Conservation (phyloP, 2,888 invertebrate species). For the Trachelus tabidus region DNA sequence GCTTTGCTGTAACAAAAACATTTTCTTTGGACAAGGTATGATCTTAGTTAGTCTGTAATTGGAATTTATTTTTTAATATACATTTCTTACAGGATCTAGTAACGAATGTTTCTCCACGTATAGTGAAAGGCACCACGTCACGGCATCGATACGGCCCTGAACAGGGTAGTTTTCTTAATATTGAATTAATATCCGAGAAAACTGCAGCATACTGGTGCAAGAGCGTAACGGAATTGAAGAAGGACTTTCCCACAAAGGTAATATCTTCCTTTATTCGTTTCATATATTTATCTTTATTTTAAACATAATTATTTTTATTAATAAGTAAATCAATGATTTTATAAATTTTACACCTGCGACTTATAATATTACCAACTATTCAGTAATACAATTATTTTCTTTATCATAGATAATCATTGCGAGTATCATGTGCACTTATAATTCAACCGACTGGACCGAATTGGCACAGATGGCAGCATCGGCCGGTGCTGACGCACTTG, state of each 20-base stretch:
- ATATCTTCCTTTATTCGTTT: neutral
- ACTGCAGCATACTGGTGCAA: constrained; percentile 92
- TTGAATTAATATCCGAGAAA: constrained; percentile 98
- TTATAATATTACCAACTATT: too few relatives aligned
- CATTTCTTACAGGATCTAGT: constrained; percentile 81
- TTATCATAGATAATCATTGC: constrained; percentile 83
- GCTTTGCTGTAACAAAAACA: constrained; percentile 97
- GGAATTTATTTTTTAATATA: constrained; percentile 11
- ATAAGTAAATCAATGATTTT: neutral
- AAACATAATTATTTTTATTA: neutral
- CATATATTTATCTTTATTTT: neutral
- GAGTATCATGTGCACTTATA: constrained; percentile 94
- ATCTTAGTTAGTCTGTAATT: constrained; percentile 6
- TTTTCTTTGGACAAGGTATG: constrained; percentile 91
- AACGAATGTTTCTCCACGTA: constrained; percentile 97
- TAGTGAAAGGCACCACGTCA: constrained; percentile 92
- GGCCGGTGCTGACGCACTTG: constrained; percentile 93
- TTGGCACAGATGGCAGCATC: constrained; percentile 81
- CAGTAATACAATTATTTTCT: neutral
- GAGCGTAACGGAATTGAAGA: constrained; percentile 88
- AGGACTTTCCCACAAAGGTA: constrained; percentile 91
- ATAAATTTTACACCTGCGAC: neutral
- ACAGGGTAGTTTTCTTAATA: constrained; percentile 96
- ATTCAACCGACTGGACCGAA: constrained; percentile 88
- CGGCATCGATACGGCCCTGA: constrained; percentile 94